Conservation (phyloP, 2,113 vertebrate genomes). For the Toxotes chatareus region DNA sequence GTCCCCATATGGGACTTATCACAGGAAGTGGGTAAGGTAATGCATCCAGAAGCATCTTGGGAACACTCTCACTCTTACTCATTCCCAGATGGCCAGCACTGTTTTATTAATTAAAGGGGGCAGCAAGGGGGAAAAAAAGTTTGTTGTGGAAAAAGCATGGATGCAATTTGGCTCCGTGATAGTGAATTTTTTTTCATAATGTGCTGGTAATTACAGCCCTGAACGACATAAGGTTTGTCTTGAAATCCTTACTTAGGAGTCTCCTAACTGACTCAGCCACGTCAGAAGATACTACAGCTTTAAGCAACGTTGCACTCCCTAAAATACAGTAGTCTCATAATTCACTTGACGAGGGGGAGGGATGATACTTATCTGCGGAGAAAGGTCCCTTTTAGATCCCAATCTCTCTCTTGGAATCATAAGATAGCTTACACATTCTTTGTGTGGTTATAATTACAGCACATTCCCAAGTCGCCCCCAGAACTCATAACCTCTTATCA, state of each 20-base stretch:
- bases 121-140: constrained; percentile 48
- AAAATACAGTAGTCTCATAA: constrained; percentile 67
- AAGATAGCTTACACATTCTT: constrained; percentile 83
- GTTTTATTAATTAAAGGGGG: constrained; percentile 81
- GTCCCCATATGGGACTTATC: constrained; percentile 79
- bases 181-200: constrained; percentile 74
- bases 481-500: constrained; percentile 86
- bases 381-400: constrained; percentile 65
- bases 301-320: constrained; percentile 9
- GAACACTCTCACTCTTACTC: constrained; percentile 73
- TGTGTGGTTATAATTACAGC: constrained; percentile 81
- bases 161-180: constrained; percentile 77
- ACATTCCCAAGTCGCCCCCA: constrained; percentile 77
- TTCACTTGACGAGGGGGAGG: constrained; percentile 44
- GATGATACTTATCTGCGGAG: constrained; percentile 54
- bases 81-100: constrained; percentile 81
- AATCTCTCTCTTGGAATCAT: constrained; percentile 69
- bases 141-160: constrained; percentile 77
- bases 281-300: constrained; percentile 14
- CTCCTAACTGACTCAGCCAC: constrained; percentile 35
- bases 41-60: constrained; percentile 74
- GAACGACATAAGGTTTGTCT: constrained; percentile 58
- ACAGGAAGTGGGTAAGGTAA: constrained; percentile 75
- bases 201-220: constrained; percentile 72
- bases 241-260: constrained; percentile 42